Evolutionary conservation across 2,888 invertebrate species (phyloP).

Genomic region (Cataglyphis albicans): DNA sequence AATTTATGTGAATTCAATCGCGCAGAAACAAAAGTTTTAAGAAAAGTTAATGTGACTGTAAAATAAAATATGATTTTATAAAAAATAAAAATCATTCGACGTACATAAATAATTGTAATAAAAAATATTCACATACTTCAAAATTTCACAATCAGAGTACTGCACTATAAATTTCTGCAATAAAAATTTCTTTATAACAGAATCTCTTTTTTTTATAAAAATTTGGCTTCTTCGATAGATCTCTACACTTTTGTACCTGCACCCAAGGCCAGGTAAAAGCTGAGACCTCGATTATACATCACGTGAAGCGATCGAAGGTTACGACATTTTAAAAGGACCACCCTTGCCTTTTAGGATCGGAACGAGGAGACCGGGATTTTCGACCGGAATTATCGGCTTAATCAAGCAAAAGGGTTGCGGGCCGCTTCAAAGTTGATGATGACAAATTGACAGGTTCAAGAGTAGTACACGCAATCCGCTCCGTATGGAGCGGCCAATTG

Average conservation of each 20-base stretch:
- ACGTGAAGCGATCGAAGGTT: neutral
- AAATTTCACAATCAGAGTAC: neutral
- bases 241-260: slow-evolving; percentile 60
- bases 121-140: neutral
- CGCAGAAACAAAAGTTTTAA: slow-evolving; percentile 1
- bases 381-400: neutral
- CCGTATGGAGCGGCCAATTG: slow-evolving; percentile 38
- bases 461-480: slow-evolving; percentile 38
- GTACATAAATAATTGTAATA: neutral
- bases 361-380: neutral
- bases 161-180: neutral
- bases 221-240: too few species aligned
- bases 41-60: neutral
- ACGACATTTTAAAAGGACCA: neutral
- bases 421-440: slow-evolving; percentile 39
- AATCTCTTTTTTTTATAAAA: neutral
- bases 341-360: neutral
- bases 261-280: slow-evolving; percentile 61
- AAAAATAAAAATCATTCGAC: neutral
- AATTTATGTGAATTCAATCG: neutral
- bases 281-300: slow-evolving; percentile 27
- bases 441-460: slow-evolving; percentile 49
- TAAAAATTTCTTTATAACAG: neutral
- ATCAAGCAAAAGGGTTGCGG: slow-evolving; percentile 19
- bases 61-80: neutral